Base-by-base conservation (phyloP, 2,797 vertebrate genomes). In the Poecilia picta region DNA sequence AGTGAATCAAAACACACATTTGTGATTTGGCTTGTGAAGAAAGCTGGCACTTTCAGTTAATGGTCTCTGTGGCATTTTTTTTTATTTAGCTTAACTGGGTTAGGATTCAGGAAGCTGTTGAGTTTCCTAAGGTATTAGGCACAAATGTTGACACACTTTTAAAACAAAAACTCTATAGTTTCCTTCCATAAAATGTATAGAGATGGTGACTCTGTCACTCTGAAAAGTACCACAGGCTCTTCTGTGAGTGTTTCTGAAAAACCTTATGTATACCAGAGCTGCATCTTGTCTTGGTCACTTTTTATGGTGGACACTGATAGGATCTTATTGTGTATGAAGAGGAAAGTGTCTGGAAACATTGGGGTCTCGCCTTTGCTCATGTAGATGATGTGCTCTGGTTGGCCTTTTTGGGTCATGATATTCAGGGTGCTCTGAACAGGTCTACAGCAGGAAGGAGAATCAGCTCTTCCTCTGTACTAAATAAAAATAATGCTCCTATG, bases 1-100 rank as follows among this genome's bases (percentile, higher is more conserved):
- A 88, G 45, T 75, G 72, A 80, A 81, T 36, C 85, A 86, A 89
- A 36, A 83, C 36, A 81, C 75, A 81, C 53, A 84, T 83, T 1
- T 43, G 76, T 64, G 51, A 79, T 79, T 85, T 70, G 83, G 68
- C 77, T 64, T 49, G 80, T 47, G 72, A 36, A 82, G 76, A 85
- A 82, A 78, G 33, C 66, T 75, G n/a, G 64, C 79, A 77, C 45
- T 78, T 74, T 72, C 11, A 74, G 49, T 72, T 72, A 83, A 80
- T 80, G 51, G 51, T 51, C 51, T 55, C 81, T 75, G 46, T 73
- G 78, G 77, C 68, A 46, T 64, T 78, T 75, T 53, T 33, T 41
- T 55, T 78, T 77, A 46, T 82, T 81, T 72, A 43, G 49, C 39
- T 74, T 46, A 73, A 16, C 55, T 49, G 43, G 43, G 68, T 46